Percentiles rank a stretch among this genome's conserved stretches.
Evolutionary conservation across 2,113 vertebrate genomes (phyloP).

Genomic region (Mesocricetus auratus): DNA sequence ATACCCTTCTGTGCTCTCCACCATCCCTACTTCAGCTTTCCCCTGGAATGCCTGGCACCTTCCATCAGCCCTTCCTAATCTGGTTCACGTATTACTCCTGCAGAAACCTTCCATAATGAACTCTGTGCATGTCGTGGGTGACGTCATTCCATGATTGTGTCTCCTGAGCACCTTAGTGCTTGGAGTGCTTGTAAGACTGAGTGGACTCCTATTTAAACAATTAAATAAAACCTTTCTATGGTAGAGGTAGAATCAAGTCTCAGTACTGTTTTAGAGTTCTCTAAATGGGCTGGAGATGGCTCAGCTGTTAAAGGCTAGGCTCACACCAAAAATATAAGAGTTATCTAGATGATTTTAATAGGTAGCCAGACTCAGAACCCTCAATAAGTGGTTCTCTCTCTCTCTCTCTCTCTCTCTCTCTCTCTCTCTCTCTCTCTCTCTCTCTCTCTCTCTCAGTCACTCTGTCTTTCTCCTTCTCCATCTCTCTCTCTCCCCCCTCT

Average conservation of each 20-base stretch:
- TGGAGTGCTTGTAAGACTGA: slow-evolving; percentile 46
- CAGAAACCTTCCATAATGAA: background rate
- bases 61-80: background rate
- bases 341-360: slow-evolving; percentile 18
- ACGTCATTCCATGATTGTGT: background rate
- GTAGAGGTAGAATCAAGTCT: background rate
- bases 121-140: background rate
- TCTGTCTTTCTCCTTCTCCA: background rate
- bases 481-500: background rate
- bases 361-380: background rate
- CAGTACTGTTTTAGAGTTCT: background rate
- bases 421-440: background rate
- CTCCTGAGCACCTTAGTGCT: background rate
- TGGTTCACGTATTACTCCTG: background rate
- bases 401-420: background rate
- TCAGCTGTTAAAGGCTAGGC: too few relatives aligned
- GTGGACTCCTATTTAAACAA: background rate
- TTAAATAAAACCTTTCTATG: slow-evolving; percentile 14
- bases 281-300: too few relatives aligned
- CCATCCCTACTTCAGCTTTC: background rate
- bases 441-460: background rate
- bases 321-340: too few relatives aligned
- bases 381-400: background rate
- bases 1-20: background rate
- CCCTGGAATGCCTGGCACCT: background rate